Conservation (phyloP, 2,113 vertebrate genomes). For the Podocnemis expansa region DNA sequence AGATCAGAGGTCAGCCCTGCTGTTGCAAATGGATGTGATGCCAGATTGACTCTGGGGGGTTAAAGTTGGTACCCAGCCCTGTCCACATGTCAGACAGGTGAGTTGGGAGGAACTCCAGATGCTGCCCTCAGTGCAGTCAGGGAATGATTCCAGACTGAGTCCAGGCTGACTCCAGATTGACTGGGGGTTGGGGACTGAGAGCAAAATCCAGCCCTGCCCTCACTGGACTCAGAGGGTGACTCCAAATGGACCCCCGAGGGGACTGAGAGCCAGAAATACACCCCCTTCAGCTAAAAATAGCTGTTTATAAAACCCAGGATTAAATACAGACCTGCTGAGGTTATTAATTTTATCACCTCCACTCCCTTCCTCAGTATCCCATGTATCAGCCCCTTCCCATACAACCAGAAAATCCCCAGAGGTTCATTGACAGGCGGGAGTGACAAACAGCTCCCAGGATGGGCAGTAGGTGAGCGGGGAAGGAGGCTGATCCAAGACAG, state of each 20-base stretch:
- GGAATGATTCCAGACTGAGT: too few species aligned
- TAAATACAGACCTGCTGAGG: background rate
- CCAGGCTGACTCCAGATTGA: background rate
- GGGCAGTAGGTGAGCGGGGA: background rate
- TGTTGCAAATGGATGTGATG: too few species aligned
- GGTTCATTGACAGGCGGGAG: background rate
- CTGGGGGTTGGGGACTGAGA: background rate
- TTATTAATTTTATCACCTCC: background rate
- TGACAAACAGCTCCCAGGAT: background rate
- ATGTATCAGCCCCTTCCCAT: background rate
- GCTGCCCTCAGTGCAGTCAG: too few species aligned
- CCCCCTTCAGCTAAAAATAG: background rate
- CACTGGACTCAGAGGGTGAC: background rate
- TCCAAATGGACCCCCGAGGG: background rate
- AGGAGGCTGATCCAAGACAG: background rate
- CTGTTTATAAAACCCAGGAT: conserved; percentile 20
- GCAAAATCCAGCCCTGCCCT: background rate
- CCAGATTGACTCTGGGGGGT: too few species aligned
- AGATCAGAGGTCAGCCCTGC: background rate
- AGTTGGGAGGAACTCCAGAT: too few species aligned
- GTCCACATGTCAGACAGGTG: too few species aligned
- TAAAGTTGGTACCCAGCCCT: too few species aligned
- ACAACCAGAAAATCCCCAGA: background rate
- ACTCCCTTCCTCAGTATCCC: background rate
- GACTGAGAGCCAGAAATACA: background rate